phyloP scores from a whole-genome alignment of 2,888 invertebrate species.

The Leptogaster cylindrica region DNA sequence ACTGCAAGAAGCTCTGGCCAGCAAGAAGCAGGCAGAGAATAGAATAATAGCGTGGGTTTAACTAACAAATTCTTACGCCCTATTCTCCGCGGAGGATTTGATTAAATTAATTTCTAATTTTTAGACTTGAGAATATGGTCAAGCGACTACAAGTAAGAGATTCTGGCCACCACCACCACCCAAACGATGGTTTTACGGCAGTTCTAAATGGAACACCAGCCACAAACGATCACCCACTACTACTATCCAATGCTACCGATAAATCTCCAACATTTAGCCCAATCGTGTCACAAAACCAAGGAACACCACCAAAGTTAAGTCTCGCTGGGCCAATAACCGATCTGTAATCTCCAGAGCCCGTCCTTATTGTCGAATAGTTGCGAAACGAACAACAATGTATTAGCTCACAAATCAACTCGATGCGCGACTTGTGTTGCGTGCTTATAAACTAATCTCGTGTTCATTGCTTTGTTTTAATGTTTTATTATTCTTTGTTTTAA shows the following conservation, averaged over 20 bases:
- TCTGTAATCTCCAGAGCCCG: constrained; percentile 53
- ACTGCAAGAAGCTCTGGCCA: constrained; percentile 58
- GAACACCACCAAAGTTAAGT: constrained; percentile 54
- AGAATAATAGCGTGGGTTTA: constrained; percentile 62
- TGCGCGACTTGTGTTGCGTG: constrained; percentile 4
- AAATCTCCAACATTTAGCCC: constrained; percentile 14
- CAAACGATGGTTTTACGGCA: not conserved
- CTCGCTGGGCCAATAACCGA: constrained; percentile 61
- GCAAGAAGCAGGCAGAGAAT: constrained; percentile 60
- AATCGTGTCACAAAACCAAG: constrained; percentile 47
- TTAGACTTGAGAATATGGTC: constrained; percentile 62
- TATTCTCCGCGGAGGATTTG: constrained; percentile 47
- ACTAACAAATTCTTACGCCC: constrained; percentile 50
- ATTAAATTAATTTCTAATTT: constrained; percentile 48
- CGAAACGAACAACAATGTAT: not conserved
- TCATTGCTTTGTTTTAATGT: constrained; percentile 22
- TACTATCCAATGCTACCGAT: not conserved
- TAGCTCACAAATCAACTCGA: constrained; percentile 4
- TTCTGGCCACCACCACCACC: constrained; percentile 46
- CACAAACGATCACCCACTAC: not conserved
- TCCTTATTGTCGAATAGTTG: not conserved
- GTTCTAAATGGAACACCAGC: not conserved
- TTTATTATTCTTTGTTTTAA: constrained; percentile 9
- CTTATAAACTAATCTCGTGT: constrained; percentile 18
- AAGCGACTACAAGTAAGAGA: constrained; percentile 56